phyloP scores from a whole-genome alignment of 2,888 invertebrate species.

The Agrotis segetum region DNA sequence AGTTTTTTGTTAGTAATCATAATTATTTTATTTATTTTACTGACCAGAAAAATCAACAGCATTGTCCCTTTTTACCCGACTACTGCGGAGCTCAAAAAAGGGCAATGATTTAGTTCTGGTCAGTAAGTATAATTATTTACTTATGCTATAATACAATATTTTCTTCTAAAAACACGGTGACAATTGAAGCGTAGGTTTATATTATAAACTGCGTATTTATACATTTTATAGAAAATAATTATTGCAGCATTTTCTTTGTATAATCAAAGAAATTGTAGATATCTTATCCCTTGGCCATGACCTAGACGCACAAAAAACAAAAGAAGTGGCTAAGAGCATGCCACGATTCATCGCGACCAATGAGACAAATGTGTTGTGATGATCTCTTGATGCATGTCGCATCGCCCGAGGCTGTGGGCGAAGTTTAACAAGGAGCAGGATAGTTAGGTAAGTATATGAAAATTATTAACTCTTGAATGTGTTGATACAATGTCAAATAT shows the following conservation, averaged over 20 bases:
- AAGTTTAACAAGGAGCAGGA: not conserved
- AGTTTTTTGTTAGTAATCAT: constrained; percentile 34
- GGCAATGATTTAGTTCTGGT: constrained; percentile 1
- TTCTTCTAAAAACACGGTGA: constrained; percentile 1
- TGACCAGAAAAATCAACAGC: constrained; percentile 4
- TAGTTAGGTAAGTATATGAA: not conserved
- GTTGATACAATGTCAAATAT: not conserved
- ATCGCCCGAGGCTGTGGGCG: not conserved
- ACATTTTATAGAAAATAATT: constrained; percentile 25
- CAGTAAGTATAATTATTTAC: constrained; percentile 7
- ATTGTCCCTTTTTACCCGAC: not conserved
- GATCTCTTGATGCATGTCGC: not conserved
- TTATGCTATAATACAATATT: constrained; percentile 36
- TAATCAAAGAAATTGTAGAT: not conserved
- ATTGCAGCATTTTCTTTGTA: constrained; percentile 26
- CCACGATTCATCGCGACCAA: not conserved
- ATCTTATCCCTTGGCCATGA: not conserved
- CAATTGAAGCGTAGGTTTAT: not conserved
- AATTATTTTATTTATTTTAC: constrained; percentile 25
- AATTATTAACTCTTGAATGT: constrained; percentile 33
- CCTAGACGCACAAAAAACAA: not conserved
- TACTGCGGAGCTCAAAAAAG: not conserved
- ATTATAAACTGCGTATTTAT: not conserved
- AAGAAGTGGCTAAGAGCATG: not conserved
- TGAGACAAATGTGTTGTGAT: no score